Conservation (phyloP, 2,888 invertebrate genomes). For the Stenodema calcarata region DNA sequence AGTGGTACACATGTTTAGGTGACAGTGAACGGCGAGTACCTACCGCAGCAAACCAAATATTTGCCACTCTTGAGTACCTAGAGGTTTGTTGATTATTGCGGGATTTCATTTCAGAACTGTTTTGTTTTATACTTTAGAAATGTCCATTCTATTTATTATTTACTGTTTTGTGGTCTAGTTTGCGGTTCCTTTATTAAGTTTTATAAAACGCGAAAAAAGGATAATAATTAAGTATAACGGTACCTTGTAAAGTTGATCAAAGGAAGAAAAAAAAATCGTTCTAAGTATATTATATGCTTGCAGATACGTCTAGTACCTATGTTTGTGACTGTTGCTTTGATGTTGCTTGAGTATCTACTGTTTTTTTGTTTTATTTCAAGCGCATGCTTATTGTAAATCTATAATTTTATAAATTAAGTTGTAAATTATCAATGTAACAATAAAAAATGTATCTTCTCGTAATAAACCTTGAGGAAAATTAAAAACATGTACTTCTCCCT, state of each 20-base stretch:
- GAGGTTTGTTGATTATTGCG: background rate
- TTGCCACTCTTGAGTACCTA: background rate
- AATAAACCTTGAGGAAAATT: background rate
- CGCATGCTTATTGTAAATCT: slow-evolving; percentile 49
- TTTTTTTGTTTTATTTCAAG: slow-evolving; percentile 36
- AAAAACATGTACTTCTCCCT: background rate
- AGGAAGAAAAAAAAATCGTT: slow-evolving; percentile 33
- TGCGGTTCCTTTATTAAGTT: slow-evolving; percentile 50
- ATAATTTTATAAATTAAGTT: slow-evolving; percentile 42
- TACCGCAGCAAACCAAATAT: background rate
- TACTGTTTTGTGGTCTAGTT: slow-evolving; percentile 8
- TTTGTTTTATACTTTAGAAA: too few relatives aligned
- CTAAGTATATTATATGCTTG: slow-evolving; percentile 14
- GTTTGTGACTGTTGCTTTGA: slow-evolving; percentile 55
- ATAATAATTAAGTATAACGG: slow-evolving; percentile 53
- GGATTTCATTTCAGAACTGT: too few relatives aligned
- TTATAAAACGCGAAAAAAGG: slow-evolving; percentile 43
- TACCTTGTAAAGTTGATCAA: slow-evolving; percentile 50
- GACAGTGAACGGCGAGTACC: background rate
- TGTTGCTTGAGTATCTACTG: slow-evolving; percentile 53
- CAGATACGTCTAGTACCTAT: slow-evolving; percentile 51
- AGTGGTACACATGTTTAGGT: background rate
- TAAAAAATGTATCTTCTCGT: slow-evolving; percentile 10
- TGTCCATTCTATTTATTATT: background rate
- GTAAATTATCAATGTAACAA: slow-evolving; percentile 34